A percentile compares a stretch with the other conserved stretches of the same genome.
Evolutionary conservation across 2,888 invertebrate genomes (phyloP).

Genomic region (Vanessa cardui): DNA sequence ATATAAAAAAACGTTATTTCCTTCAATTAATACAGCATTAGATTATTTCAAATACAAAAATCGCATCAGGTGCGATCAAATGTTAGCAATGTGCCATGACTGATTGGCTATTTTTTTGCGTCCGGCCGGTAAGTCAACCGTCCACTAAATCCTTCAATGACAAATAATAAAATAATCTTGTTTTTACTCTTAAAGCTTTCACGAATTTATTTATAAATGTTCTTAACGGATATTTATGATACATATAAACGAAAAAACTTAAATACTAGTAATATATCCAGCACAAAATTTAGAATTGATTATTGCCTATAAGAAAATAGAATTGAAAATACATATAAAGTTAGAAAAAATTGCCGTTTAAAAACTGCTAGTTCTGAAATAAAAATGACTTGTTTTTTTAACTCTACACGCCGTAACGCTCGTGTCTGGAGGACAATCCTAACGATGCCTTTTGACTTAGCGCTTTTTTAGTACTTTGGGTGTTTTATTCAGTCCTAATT

Average conservation of each 20-base stretch:
- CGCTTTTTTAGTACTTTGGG: conserved; percentile 67
- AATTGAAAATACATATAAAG: too few species aligned
- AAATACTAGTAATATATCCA: too few species aligned
- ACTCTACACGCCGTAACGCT: neutral
- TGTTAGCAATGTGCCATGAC: conserved; percentile 30
- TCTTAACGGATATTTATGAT: too few species aligned
- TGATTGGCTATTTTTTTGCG: conserved; percentile 35
- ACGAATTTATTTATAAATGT: too few species aligned
- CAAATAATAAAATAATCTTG: too few species aligned
- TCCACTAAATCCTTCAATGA: conserved; percentile 2
- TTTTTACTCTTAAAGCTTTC: too few species aligned
- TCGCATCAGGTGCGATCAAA: conserved; percentile 30
- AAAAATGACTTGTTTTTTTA: too few species aligned
- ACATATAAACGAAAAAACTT: too few species aligned
- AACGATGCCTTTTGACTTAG: conserved; percentile 38
- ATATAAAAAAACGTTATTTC: conserved; percentile 23
- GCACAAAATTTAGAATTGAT: too few species aligned
- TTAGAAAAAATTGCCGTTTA: too few species aligned
- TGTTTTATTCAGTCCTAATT: conserved; percentile 76
- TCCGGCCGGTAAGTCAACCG: neutral
- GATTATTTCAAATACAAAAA: conserved; percentile 20
- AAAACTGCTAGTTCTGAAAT: too few species aligned
- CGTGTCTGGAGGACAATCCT: conserved; percentile 5
- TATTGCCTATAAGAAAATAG: too few species aligned
- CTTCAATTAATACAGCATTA: conserved; percentile 35